Evolutionary conservation across 2,888 invertebrate species (phyloP), one percentile per base, ranked within the genome.

Genomic region (Salticus scenicus): DNA sequence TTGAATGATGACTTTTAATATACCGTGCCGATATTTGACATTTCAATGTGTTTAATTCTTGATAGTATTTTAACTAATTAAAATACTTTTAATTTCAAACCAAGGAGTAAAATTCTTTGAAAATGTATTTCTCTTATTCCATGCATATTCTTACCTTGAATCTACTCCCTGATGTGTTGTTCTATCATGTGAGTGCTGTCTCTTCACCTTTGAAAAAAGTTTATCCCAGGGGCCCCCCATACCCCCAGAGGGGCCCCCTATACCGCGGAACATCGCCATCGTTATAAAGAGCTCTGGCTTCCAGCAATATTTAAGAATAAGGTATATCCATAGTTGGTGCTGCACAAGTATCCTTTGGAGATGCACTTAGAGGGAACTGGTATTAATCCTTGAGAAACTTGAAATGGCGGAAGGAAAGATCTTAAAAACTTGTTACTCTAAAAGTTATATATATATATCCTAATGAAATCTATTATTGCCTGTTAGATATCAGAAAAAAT

Each of bases 191-290:
- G 79, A 72, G 70, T 86, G 86, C 64, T 80, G 86, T 12, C 71
- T 57, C 30, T 86, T 86, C 37, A 86, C 86, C 51, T 86, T 86
- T 12, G 75, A 76, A 80, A 86, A 75, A 27, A 86, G 76, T 66
- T 86, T 86, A 72, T 86, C 86, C 86, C 86, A 86, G n/a, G 86
- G 86, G 30, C 86, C 86, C 51, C 86, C 86, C 86, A 86, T 86
- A 28, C 75, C 85, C 33, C 86, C 86, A 30, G 76, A 42, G 37
- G 80, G 74, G 74, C 81, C 81, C 41, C 81, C 81, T 69, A 81
- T 74, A 10, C 81, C 76, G 47, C 86, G 42, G 31, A 86, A 86
- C 86, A 86, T 86, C 42, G 86, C 86, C 86, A 86, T 86, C 12
- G 10, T 70, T 12, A 37, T 31, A 20, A 1, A 67, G 7, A 33